Base-by-base conservation (phyloP, 2,888 invertebrate species). In the Brassicogethes aeneus region DNA sequence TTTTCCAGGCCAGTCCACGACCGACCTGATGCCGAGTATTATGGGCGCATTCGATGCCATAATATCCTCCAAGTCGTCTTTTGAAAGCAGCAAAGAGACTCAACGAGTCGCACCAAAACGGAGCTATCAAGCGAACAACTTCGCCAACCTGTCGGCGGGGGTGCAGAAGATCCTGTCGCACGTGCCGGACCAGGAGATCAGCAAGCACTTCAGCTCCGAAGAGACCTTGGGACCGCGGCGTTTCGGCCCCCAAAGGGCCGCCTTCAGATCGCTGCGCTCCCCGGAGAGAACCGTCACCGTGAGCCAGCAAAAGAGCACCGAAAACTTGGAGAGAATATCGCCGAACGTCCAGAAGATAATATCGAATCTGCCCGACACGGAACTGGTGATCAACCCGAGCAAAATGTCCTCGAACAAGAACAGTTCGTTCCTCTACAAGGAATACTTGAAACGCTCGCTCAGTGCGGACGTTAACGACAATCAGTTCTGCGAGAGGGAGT, bases 31-130 rank as follows among this genome's bases (percentile, higher is more conserved):
- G 64, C 88, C 90, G 44, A 84, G 86, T 53, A 76, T 91, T 48
- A 77, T 92, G 69, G 86, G 85, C 49, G 85, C 89, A 69, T 90
- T 89, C 68, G 91, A 92, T 72, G 84, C 85, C 50, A 73, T 90
- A 52, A 74, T 74, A 56, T 77, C 72, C 54, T 72, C 71, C 44
- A 59, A 47, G 40, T 12, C 32, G 14, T 3, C 5, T 5, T 7
- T 7, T 7, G 32, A 32, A 32, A 10, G 14, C 13, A 54, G 50
- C 36, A 52, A 42, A 36, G 44, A 50, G 17, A 30, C 43, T 36
- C 51, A 47, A 37, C 48, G 53, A 2, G 53, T 51, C 39, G 51
- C 56, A 3, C 59, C 62, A 2, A 62, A 57, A 47, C 59, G 61
- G 30, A 52, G 54, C 59, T 70, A 57, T 37, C 66, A 66, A 48